Evolutionary conservation across 1,140 invertebrate genomes (phyloP).

Genomic region (Drosophila pseudoobscura): DNA sequence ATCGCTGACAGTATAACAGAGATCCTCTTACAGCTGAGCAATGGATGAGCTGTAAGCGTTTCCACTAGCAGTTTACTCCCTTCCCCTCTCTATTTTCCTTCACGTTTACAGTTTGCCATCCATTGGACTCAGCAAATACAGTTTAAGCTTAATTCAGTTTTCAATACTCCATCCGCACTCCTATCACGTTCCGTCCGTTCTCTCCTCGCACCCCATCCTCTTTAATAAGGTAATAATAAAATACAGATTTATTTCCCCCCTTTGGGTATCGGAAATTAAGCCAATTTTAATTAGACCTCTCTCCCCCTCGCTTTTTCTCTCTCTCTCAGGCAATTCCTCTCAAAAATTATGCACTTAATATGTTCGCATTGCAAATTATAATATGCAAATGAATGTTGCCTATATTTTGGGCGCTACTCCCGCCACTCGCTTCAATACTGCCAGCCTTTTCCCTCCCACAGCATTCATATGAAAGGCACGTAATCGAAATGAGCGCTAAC

Average conservation of each 20-base stretch:
- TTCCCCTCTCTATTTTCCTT: too few species aligned
- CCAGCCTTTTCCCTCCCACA: constrained; percentile 3
- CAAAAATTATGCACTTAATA: constrained; percentile 69
- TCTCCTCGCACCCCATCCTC: background rate
- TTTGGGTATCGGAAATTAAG: constrained; percentile 62
- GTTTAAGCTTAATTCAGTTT: background rate
- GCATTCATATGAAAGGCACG: constrained; percentile 41
- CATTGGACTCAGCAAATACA: background rate
- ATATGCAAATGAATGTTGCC: constrained; percentile 69
- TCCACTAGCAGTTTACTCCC: too few species aligned
- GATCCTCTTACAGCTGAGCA: too few species aligned
- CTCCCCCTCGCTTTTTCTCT: background rate
- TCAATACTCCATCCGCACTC: background rate
- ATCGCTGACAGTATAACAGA: background rate
- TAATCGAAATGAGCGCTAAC: constrained; percentile 58
- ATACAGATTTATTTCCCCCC: constrained; percentile 49
- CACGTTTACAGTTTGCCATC: background rate
- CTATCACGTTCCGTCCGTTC: constrained; percentile 7
- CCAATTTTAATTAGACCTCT: constrained; percentile 67
- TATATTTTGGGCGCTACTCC: constrained; percentile 32
- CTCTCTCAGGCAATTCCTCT: constrained; percentile 13
- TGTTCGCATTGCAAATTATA: constrained; percentile 62
- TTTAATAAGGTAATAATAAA: constrained; percentile 25
- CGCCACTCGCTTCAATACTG: background rate
- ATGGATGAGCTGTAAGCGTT: too few species aligned